Base-by-base conservation (phyloP, 1,140 invertebrate genomes). In the Sweltsa coloradensis region DNA sequence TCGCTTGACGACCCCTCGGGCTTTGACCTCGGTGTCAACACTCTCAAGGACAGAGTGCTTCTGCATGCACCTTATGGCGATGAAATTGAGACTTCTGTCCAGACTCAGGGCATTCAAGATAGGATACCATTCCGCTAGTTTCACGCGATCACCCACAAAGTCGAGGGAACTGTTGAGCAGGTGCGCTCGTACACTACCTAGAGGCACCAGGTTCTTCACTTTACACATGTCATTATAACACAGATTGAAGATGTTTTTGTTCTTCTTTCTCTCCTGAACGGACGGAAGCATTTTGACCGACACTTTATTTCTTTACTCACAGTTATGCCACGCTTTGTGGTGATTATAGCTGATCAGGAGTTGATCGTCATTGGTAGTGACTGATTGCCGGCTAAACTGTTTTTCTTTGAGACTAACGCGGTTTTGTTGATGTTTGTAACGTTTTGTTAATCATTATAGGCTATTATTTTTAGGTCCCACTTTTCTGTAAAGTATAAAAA, bases 81-180 rank as follows among this genome's bases (percentile, higher is more conserved):
- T 62, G 19, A 68, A 67, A 55, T 76, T 74, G 22, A 82, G 64
- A 46, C 71, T 75, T 16, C 72, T 65, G 57, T 82, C 81, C 24
- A 73, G 67, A 3, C 75, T 71, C 2, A 83, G 52, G 0, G 80
- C 76, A 47, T 76, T 76, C 22, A 83, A 53, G 7, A 82, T 75
- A 0, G 78, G 78, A n/a, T 63, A 65, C 79, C 80, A 83, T 41
- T 83, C 78, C 27, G 72, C 71, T 49, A 76, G 71, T 56, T 79
- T 82, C 14, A 83, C 69, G 19, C 78, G 69, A 57, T 83, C 81
- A 19, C 74, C 75, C 24, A 70, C 73, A 52, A 81, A 79, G 49
- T 80, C 76, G 41, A 82, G 18, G n/a, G 49, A 59, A 19, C 16
- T 45, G n/a, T 50, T 40, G 11, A 22, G n/a, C 3, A 13, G 5